Evolutionary conservation across 2,888 invertebrate genomes (phyloP), one percentile per base, ranked within the genome.

Genomic region (Rhagonycha fulva): DNA sequence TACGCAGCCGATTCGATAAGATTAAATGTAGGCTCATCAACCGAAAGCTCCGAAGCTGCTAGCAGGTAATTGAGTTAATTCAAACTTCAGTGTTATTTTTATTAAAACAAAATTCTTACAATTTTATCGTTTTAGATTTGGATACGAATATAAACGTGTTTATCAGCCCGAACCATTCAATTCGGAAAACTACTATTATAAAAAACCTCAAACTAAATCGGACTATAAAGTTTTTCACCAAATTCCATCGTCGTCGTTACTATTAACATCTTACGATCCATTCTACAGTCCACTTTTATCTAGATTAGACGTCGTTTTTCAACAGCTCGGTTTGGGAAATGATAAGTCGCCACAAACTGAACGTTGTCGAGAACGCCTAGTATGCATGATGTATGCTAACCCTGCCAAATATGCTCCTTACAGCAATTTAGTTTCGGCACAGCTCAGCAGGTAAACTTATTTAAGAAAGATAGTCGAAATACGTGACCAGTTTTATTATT

Each of bases 371-470:
- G 96, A 96, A 85, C 92, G 95, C 83, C 91, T 96, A 7, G 94
- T 96, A 28, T 96, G 96, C 84, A 91, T 95, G 80, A 96, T 96
- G 95, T 96, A 96, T 87, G 91, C 94, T 68, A 95, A 93, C 84
- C 96, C 96, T 0, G 95, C 95, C 4, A 95, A 96, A 86, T 96
- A 94, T 86, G 96, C 96, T 0, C 96, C 96, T 0, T 96, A 95
- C 85, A 96, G 96, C 84, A 96, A 96, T 87, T 89, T 96, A 74
- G 93, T 96, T 9, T 96, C 96, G 0, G 96, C 96, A 0, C 96
- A 96, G 83, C 88, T 96, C 70, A 96, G 96, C 89, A 93, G 95
- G 94, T 94, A 88, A 89, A 80, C 79, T 75, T 19, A 61, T 62
- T 66, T 67, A 66, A 26, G 66, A 28, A 28, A 68, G 14, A 32